Evolutionary conservation across 2,797 vertebrate genomes (phyloP).

Genomic region (Lacerta viridis): DNA sequence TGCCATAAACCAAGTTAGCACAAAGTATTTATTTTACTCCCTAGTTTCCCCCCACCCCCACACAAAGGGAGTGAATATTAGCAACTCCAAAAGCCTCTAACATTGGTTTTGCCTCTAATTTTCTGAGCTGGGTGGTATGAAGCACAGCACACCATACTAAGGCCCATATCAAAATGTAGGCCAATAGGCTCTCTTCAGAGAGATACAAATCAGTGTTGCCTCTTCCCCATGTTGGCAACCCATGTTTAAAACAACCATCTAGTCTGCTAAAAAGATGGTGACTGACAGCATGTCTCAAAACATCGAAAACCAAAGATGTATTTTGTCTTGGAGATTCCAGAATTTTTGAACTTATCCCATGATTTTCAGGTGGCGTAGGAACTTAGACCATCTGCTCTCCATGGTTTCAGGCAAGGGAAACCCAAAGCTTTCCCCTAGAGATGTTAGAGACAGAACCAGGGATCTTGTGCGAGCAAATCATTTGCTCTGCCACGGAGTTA

Average conservation of each 20-base stretch:
- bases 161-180: not conserved
- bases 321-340: not conserved
- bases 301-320: conserved; percentile 1
- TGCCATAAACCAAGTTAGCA: not conserved
- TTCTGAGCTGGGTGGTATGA: not conserved
- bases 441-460: too few relatives aligned
- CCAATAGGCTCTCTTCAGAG: not conserved
- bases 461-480: too few relatives aligned
- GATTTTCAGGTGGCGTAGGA: not conserved
- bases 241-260: not conserved
- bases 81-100: not conserved
- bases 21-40: not conserved
- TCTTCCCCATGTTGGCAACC: not conserved
- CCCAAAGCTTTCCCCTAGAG: too few relatives aligned
- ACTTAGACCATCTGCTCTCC: too few relatives aligned
- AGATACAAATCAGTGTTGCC: not conserved
- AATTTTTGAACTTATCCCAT: not conserved
- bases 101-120: not conserved
- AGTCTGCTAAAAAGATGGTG: not conserved
- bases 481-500: too few relatives aligned
- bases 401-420: too few relatives aligned
- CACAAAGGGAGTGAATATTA: not conserved
- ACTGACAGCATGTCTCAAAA: not conserved
- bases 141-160: not conserved
- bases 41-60: not conserved